Evolutionary conservation across 2,888 invertebrate species (phyloP).

Genomic region (Ecdyonurus torrentis): DNA sequence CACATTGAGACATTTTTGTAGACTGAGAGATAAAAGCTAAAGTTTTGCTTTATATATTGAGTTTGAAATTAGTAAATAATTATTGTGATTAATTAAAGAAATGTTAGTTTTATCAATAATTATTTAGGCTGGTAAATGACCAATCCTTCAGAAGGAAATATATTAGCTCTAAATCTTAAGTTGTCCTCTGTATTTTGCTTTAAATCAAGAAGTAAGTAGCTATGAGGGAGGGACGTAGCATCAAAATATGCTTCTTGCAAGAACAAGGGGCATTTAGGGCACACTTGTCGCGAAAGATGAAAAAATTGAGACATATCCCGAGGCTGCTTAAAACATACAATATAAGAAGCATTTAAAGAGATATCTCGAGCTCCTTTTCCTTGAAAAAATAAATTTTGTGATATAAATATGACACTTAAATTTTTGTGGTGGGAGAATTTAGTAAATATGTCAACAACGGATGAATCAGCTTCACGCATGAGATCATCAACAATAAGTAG

Average conservation of each 20-base stretch:
- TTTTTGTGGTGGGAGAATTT: neutral
- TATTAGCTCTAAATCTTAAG: neutral
- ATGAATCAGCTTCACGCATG: neutral
- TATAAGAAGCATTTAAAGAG: conserved; percentile 11
- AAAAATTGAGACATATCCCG: conserved; percentile 12
- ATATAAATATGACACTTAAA: neutral
- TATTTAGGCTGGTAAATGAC: neutral
- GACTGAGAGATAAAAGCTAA: neutral
- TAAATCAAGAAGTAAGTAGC: conserved; percentile 8
- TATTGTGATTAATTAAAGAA: too few species aligned
- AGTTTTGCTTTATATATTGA: neutral
- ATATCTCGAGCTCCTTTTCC: conserved; percentile 9
- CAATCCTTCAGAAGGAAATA: neutral
- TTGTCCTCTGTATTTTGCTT: neutral
- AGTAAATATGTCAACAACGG: neutral
- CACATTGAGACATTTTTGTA: neutral
- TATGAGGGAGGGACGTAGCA: conserved; percentile 9
- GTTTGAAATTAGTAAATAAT: too few species aligned
- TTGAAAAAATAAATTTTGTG: neutral
- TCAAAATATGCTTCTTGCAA: conserved; percentile 13
- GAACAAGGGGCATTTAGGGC: conserved; percentile 13
- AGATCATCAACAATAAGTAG: neutral
- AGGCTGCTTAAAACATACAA: conserved; percentile 13
- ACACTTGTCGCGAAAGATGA: conserved; percentile 12
- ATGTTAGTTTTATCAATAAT: neutral